Base-by-base conservation (phyloP, 1,140 invertebrate genomes). In the Asbolus verrucosus region DNA sequence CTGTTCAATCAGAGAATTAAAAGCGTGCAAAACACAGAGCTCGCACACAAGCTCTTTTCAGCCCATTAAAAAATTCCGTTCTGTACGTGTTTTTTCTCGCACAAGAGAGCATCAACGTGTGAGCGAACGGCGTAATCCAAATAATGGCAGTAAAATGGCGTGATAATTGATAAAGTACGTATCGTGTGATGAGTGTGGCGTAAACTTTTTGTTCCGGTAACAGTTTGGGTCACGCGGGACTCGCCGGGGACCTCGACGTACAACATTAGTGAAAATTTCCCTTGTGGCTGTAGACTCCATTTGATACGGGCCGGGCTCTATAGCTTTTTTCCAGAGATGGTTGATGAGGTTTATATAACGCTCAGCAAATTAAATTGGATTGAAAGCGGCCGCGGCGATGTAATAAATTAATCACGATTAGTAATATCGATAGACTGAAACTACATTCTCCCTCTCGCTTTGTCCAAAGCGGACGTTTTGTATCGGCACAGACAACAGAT, bases 111-210 rank as follows among this genome's bases (percentile, higher is more conserved):
- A 39, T 19, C 38, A 68, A 61, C 43, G 66, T 60, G 31, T 68
- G 66, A 60, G 33, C 38, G 50, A 59, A 68, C 18, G 30, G 50
- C 46, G 66, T 62, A 62, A 62, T 62, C 67, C 67, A 50, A 69
- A 69, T 69, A 69, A 69, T 69, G 59, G 67, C 67, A 60, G 31
- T 69, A 69, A 69, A 69, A 69, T 69, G 67, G 67, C 67, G 67
- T 46, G 67, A 69, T 69, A 69, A 69, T 69, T 69, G 67, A 69
- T 69, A 69, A 69, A 69, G 67, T 69, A 69, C 67, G 59, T 59
- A 65, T 43, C 36, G 38, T 65, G 62, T 65, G 62, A 65, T 65
- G 62, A 65, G 62, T 65, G 62, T 65, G 62, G 62, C 62, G 62
- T 65, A 27, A 65, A 62, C 30, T 38, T 46, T 65, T 65, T 65